phyloP scores from a whole-genome alignment of 2,113 vertebrate genomes.

The Podocnemis expansa region DNA sequence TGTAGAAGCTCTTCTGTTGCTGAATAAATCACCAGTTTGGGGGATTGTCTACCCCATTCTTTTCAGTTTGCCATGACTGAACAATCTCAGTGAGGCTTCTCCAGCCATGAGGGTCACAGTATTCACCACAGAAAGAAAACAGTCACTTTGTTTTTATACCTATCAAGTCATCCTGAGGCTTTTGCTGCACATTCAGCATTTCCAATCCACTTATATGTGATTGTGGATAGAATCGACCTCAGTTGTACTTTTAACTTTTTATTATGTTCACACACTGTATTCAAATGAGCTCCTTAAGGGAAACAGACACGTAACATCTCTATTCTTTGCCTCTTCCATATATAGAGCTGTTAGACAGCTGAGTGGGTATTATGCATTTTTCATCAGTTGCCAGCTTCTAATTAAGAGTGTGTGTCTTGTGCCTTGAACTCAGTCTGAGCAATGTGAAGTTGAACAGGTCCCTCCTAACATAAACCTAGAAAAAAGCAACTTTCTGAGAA shows the following conservation, averaged over 20 bases:
- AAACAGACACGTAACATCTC: not conserved
- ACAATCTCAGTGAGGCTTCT: too few relatives aligned
- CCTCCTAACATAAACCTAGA: not conserved
- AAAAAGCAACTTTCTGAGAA: not conserved
- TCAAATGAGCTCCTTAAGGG: not conserved
- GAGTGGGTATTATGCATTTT: not conserved
- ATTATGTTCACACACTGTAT: not conserved
- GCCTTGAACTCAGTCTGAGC: not conserved
- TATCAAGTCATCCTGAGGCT: not conserved
- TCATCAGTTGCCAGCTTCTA: not conserved
- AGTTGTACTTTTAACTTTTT: not conserved
- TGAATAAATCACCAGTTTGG: too few relatives aligned
- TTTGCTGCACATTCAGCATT: not conserved
- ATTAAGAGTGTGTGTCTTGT: not conserved
- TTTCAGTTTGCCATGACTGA: too few relatives aligned
- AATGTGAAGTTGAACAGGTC: not conserved
- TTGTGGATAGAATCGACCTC: not conserved
- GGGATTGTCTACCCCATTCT: too few relatives aligned
- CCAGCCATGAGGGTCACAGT: rapidly evolving
- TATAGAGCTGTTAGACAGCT: not conserved
- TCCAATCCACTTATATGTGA: not conserved
- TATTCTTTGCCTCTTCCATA: not conserved
- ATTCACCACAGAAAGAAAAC: not conserved
- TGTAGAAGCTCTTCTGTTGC: too few relatives aligned
- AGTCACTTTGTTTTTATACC: not conserved